Percentiles rank a stretch among this genome's conserved stretches.
phyloP scores from a whole-genome alignment of 2,113 vertebrate genomes.

The Ochotona curzoniae region DNA sequence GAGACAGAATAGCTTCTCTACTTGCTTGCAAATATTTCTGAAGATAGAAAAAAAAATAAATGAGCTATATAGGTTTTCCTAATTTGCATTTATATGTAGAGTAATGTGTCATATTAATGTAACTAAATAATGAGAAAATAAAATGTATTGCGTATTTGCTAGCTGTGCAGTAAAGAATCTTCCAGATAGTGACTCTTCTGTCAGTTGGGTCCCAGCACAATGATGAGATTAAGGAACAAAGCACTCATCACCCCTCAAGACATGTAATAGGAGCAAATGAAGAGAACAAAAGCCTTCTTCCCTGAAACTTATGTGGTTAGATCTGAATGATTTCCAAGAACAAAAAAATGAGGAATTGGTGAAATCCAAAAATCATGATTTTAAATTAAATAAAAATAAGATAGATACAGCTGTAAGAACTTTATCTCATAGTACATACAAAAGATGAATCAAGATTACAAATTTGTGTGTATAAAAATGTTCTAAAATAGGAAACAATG shows the following conservation, averaged over 20 bases:
- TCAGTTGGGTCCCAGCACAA: not conserved
- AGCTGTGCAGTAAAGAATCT: not conserved
- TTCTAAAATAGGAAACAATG: not conserved
- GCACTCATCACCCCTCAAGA: not conserved
- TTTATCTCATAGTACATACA: not conserved
- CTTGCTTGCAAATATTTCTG: not conserved
- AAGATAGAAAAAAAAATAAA: not conserved
- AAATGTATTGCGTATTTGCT: not conserved
- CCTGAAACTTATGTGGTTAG: not conserved
- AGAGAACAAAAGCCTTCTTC: not conserved
- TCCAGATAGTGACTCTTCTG: not conserved
- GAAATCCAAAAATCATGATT: not conserved
- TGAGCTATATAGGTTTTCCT: not conserved
- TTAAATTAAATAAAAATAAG: not conserved
- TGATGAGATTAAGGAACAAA: accelerated
- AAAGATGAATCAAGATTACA: not conserved
- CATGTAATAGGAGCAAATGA: not conserved
- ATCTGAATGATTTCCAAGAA: not conserved
- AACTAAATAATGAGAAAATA: not conserved
- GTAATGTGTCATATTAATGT: not conserved
- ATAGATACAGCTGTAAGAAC: not conserved
- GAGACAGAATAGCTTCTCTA: not conserved
- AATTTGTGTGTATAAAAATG: not conserved
- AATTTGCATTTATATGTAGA: not conserved
- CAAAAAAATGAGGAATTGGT: not conserved